phyloP scores from a whole-genome alignment of 2,113 vertebrate species.

The Bujurquina vittata region DNA sequence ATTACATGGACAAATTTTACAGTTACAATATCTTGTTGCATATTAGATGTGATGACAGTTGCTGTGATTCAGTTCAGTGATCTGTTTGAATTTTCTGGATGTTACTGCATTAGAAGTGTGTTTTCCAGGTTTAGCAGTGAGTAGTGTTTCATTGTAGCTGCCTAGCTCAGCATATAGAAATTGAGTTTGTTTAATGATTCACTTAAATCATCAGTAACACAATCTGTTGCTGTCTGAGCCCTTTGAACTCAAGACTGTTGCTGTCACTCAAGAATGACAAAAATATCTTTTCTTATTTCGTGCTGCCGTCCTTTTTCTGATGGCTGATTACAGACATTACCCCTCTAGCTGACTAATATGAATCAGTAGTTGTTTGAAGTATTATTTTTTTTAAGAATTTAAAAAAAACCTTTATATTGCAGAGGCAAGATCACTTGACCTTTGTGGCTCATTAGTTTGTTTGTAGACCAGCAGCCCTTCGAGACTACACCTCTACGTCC shows the following conservation, averaged over 20 bases:
- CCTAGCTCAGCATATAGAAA: constrained; percentile 38
- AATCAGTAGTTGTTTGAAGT: constrained; percentile 8
- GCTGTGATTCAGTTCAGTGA: neutral
- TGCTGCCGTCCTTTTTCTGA: constrained; percentile 10
- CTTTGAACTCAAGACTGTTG: constrained; percentile 76
- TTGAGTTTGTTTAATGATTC: constrained; percentile 72
- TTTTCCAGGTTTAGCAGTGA: neutral
- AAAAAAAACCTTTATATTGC: neutral
- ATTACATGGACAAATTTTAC: neutral
- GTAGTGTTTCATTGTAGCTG: constrained; percentile 5
- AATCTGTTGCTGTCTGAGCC: constrained; percentile 69
- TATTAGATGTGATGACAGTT: neutral
- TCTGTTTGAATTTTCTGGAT: neutral
- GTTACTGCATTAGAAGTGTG: neutral
- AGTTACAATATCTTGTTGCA: neutral
- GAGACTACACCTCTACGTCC: neutral
- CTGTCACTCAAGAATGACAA: constrained; percentile 71
- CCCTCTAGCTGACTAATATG: neutral
- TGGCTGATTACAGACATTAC: neutral
- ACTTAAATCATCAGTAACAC: constrained; percentile 66
- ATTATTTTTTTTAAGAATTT: constrained; percentile 5
- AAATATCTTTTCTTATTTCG: constrained; percentile 61
- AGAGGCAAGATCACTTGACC: constrained; percentile 13
- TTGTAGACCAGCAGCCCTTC: neutral
- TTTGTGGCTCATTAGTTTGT: neutral